Percentiles rank a stretch among this genome's conserved stretches.
phyloP scores from a whole-genome alignment of 1,140 invertebrate species.

The Adoxophyes honmai region DNA sequence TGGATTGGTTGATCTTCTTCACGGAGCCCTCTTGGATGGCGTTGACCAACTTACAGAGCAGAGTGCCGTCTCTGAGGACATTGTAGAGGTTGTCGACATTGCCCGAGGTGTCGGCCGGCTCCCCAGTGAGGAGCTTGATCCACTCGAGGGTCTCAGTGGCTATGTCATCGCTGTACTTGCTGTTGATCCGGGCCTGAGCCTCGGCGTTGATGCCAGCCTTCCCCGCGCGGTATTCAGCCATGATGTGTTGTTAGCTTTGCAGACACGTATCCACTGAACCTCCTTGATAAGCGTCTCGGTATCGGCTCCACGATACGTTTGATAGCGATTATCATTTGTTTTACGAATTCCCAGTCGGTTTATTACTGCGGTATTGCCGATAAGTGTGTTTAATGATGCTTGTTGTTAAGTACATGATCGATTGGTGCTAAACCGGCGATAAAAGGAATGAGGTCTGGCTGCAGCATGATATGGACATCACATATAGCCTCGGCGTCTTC shows the following conservation, averaged over 20 bases:
- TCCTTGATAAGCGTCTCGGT: conserved; percentile 58
- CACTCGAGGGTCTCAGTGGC: conserved; percentile 93
- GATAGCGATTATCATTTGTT: conserved; percentile 58
- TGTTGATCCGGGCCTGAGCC: conserved; percentile 84
- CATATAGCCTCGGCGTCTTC: no score
- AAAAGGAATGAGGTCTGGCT: neutral
- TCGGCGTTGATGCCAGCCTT: conserved; percentile 72
- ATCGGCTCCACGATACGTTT: conserved; percentile 45
- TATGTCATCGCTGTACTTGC: conserved; percentile 95
- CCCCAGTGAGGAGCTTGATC: conserved; percentile 90
- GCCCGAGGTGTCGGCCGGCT: conserved; percentile 88
- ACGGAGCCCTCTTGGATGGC: conserved; percentile 87
- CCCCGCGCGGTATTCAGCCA: conserved; percentile 65
- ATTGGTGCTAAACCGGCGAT: neutral
- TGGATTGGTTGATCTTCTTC: conserved; percentile 92
- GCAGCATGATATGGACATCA: neutral
- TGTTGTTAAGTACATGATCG: conserved; percentile 9
- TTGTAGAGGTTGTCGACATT: conserved; percentile 94
- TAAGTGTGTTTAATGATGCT: neutral
- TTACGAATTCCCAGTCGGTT: conserved; percentile 33
- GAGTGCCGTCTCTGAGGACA: conserved; percentile 88
- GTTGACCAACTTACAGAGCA: conserved; percentile 92
- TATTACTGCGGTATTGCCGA: conserved; percentile 3
- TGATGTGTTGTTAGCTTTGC: conserved; percentile 53
- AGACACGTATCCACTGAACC: conserved; percentile 66